Percentiles rank a stretch among this genome's conserved stretches.
Evolutionary conservation across 1,140 invertebrate species (phyloP).

Genomic region (Diorhabda elongata): DNA sequence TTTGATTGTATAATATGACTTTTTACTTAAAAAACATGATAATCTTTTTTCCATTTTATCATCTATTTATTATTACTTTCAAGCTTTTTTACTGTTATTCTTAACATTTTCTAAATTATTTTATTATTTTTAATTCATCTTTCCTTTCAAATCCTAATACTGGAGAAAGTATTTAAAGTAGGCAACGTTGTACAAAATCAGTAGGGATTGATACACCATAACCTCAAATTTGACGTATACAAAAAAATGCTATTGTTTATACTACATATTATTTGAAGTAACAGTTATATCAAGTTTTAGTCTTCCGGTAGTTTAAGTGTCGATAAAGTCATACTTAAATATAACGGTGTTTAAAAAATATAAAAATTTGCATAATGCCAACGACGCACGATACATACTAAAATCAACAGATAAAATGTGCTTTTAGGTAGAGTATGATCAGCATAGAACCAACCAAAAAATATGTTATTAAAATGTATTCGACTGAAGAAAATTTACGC

Average conservation of each 20-base stretch:
- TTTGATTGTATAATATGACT: no score
- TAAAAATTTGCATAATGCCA: slow-evolving; percentile 24
- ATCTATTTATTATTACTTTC: no score
- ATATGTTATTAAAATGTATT: slow-evolving; percentile 36
- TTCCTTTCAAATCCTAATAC: no score
- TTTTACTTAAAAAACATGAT: no score
- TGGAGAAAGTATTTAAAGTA: no score
- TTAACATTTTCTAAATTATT: no score
- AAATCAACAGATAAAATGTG: slow-evolving; percentile 6
- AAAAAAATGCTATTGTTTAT: neutral
- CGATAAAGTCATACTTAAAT: slow-evolving; percentile 6
- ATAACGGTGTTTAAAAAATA: slow-evolving; percentile 19
- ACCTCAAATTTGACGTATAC: neutral
- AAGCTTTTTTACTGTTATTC: no score
- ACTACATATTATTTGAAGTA: neutral
- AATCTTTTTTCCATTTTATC: no score
- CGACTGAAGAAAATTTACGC: slow-evolving; percentile 33
- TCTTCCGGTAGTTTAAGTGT: neutral
- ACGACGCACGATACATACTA: slow-evolving; percentile 18
- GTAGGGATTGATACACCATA: neutral
- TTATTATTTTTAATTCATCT: no score
- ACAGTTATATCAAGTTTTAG: neutral
- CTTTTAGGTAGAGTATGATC: slow-evolving; percentile 6
- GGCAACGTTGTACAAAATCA: no score
- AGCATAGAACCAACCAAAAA: neutral